Base-by-base conservation (phyloP, 2,888 invertebrate species). In the Anthoptus insignis region DNA sequence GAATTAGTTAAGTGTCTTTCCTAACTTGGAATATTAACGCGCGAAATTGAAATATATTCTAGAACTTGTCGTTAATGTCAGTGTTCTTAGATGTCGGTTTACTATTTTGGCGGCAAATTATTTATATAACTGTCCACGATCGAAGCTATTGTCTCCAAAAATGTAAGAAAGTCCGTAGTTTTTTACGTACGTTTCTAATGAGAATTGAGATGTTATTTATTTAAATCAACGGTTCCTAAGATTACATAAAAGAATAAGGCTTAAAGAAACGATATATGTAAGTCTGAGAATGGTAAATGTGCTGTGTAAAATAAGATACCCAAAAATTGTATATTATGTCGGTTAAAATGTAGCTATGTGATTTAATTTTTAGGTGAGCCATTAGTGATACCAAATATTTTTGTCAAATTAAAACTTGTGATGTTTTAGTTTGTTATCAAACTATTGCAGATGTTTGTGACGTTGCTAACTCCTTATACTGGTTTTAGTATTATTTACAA, bases 1-100 rank as follows among this genome's bases (percentile, higher is more conserved):
- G 60, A 45, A 53, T 22, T 22, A 56, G 32, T 59, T 66, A 29
- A 63, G 57, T 60, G 13, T 59, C n/a, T n/a, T 16, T 24, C 49
- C 16, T 14, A 52, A 50, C n/a, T 39, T 39, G 39, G 14, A n/a
- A n/a, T n/a, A n/a, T n/a, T n/a, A n/a, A n/a, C n/a, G n/a, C n/a
- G n/a, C n/a, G n/a, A n/a, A n/a, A n/a, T n/a, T n/a, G n/a, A n/a
- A n/a, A n/a, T n/a, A n/a, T n/a, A n/a, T n/a, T n/a, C n/a, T n/a
- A n/a, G n/a, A n/a, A n/a, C n/a, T n/a, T n/a, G n/a, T n/a, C n/a
- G n/a, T n/a, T n/a, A n/a, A n/a, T n/a, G n/a, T n/a, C n/a, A n/a
- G n/a, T n/a, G n/a, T n/a, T n/a, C n/a, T n/a, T n/a, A n/a, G n/a
- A n/a, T n/a, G n/a, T n/a, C n/a, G n/a, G n/a, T n/a, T n/a, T n/a